These are phyloP conservation scores for Sigmodon hispidus DNA, from an alignment of 2,113 vertebrate species.

Conservation along the genomic window DNA sequence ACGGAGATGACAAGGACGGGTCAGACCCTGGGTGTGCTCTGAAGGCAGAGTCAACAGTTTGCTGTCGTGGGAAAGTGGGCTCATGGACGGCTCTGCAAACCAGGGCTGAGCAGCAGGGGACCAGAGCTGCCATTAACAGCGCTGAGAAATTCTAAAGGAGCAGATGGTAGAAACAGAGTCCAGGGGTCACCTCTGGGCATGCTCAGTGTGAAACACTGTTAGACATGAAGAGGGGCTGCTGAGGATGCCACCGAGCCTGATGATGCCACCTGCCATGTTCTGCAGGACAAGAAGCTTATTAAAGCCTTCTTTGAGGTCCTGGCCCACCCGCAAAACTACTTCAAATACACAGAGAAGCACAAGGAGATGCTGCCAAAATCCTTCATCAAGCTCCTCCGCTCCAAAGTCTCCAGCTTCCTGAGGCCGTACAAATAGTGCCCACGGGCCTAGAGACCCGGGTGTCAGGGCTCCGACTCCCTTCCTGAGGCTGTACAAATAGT, in stretches of 20 bases:
- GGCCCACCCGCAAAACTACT: conserved; percentile 98
- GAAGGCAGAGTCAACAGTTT: not conserved
- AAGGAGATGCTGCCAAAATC: conserved; percentile 98
- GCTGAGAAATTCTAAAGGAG: not conserved
- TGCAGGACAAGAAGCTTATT: conserved; percentile 99
- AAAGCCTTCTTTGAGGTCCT: conserved; percentile 98
- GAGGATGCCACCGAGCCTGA: not conserved
- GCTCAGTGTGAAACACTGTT: not conserved
- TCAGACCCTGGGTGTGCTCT: not conserved
- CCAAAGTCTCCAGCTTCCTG: conserved; percentile 98
- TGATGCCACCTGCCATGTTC: conserved; percentile 41
- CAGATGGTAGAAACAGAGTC: not conserved
- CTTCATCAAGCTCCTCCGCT: conserved; percentile 98
- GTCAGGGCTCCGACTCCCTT: conserved; percentile 59
- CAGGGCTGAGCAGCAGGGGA: not conserved
- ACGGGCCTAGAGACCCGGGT: conserved; percentile 16
- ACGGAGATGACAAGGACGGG: not conserved
- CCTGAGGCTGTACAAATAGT: conserved; percentile 97
- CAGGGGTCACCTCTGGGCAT: not conserved
- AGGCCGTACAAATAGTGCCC: conserved; percentile 95
- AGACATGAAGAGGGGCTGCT: not conserved
- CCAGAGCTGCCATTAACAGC: not conserved
- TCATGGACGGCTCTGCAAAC: not conserved
- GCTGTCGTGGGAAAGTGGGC: not conserved
- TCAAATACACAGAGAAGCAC: conserved; percentile 98